phyloP scores from a whole-genome alignment of 2,888 invertebrate species.

The Embidobia sp. region DNA sequence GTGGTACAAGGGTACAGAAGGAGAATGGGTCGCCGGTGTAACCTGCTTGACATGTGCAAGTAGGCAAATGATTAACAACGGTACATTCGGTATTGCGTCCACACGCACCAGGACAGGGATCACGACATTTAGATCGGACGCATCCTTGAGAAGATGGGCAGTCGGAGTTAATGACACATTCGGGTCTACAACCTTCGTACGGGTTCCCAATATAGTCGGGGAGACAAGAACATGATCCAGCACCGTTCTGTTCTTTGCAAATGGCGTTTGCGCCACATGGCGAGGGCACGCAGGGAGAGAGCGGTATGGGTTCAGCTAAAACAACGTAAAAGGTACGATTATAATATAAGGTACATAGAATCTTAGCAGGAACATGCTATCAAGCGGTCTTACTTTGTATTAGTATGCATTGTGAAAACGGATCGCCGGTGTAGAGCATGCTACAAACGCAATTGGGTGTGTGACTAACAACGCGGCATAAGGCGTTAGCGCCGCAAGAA shows the following conservation, averaged over 20 bases:
- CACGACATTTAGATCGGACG: conserved; percentile 86
- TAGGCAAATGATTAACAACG: conserved; percentile 89
- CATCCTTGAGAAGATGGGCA: conserved; percentile 81
- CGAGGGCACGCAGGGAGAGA: conserved; percentile 87
- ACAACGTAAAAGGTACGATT: conserved; percentile 14
- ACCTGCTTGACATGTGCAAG: conserved; percentile 86
- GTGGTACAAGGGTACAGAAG: conserved; percentile 82
- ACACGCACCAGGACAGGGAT: conserved; percentile 87
- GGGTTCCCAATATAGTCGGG: conserved; percentile 85
- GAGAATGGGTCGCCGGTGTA: conserved; percentile 90
- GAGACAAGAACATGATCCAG: conserved; percentile 83
- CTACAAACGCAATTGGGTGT: conserved; percentile 87
- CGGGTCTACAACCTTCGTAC: conserved; percentile 87
- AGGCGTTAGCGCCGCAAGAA: conserved; percentile 88
- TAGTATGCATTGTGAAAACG: conserved; percentile 82
- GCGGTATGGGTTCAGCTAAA: conserved; percentile 65
- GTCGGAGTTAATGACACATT: conserved; percentile 86
- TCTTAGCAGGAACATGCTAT: background rate
- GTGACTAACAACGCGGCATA: conserved; percentile 89
- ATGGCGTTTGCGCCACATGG: conserved; percentile 92
- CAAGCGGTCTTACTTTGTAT: conserved; percentile 82
- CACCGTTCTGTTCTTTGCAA: conserved; percentile 84
- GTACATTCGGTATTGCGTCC: conserved; percentile 89
- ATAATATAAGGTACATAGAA: conserved; percentile 21
- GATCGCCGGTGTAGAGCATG: conserved; percentile 84